Percentiles rank a stretch among this genome's conserved stretches.
phyloP scores from a whole-genome alignment of 2,888 invertebrate species.

The Nemapogon koenigi region DNA sequence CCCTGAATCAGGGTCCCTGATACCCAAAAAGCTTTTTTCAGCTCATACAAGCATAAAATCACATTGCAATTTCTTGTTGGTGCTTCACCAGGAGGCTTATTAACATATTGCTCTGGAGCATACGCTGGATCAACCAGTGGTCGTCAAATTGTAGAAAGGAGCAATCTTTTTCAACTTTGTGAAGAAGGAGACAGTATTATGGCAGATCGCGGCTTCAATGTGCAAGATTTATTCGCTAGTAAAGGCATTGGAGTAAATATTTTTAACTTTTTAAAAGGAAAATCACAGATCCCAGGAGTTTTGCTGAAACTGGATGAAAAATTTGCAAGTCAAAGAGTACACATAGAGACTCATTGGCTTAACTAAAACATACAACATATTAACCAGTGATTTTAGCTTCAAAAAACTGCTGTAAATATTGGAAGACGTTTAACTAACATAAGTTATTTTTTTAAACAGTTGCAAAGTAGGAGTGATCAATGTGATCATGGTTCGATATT shows the following conservation, averaged over 20 bases:
- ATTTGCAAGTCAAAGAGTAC: constrained; percentile 16
- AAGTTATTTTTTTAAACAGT: too few relatives aligned
- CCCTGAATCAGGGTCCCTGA: too few relatives aligned
- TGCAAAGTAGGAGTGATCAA: constrained; percentile 10
- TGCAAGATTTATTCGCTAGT: constrained; percentile 10
- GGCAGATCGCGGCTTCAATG: constrained; percentile 12
- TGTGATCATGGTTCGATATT: too few relatives aligned
- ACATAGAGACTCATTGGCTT: too few relatives aligned
- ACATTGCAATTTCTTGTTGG: constrained; percentile 17
- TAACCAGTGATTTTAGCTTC: constrained; percentile 7
- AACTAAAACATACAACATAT: constrained; percentile 10
- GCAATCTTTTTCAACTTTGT: neutral
- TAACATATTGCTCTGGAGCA: constrained; percentile 15
- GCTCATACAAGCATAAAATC: constrained; percentile 17
- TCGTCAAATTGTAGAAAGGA: constrained; percentile 14
- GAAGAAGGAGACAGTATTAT: constrained; percentile 11
- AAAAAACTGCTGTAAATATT: constrained; percentile 9
- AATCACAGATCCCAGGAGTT: constrained; percentile 9
- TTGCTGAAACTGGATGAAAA: constrained; percentile 15
- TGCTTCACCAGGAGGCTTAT: constrained; percentile 17
- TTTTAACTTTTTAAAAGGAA: too few relatives aligned
- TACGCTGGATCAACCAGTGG: constrained; percentile 18
- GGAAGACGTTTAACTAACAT: too few relatives aligned
- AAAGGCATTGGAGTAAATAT: constrained; percentile 9
- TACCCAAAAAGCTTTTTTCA: constrained; percentile 15